phyloP scores from a whole-genome alignment of 2,888 invertebrate species.

The Amphiduros pacificus region DNA sequence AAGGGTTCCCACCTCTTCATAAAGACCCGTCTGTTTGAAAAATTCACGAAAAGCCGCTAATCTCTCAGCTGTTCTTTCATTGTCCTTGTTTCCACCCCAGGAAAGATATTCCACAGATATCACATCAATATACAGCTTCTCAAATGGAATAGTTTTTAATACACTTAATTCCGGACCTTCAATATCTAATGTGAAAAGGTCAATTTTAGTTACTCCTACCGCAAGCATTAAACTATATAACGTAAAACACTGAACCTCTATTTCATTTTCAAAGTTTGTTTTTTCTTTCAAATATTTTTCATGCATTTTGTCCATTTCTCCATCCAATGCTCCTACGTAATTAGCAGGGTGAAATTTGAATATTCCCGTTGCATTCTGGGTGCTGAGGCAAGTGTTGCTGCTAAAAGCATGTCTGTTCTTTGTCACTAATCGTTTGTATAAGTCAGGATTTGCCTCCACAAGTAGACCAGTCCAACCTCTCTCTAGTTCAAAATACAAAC shows the following conservation, averaged over 20 bases:
- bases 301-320: neutral
- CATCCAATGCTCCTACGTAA: neutral
- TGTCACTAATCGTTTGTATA: neutral
- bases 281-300: too few relatives aligned
- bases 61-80: neutral
- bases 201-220: neutral
- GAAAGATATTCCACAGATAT: neutral
- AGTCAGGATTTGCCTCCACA: neutral
- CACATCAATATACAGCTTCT: neutral
- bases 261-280: neutral
- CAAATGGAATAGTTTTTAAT: conserved; percentile 1
- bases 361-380: neutral
- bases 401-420: neutral
- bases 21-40: too few relatives aligned
- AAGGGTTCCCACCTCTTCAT: too few relatives aligned
- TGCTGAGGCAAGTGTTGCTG: neutral
- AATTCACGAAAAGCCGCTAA: too few relatives aligned
- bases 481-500: conserved; percentile 71
- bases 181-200: conserved; percentile 1
- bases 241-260: neutral
- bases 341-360: neutral
- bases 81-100: neutral
- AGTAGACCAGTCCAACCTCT: conserved; percentile 66
- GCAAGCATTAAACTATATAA: neutral
- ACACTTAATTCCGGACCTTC: neutral